Evolutionary conservation across 2,113 vertebrate genomes (phyloP), one percentile per base, ranked within the genome.

Genomic region (Anolis carolinensis): DNA sequence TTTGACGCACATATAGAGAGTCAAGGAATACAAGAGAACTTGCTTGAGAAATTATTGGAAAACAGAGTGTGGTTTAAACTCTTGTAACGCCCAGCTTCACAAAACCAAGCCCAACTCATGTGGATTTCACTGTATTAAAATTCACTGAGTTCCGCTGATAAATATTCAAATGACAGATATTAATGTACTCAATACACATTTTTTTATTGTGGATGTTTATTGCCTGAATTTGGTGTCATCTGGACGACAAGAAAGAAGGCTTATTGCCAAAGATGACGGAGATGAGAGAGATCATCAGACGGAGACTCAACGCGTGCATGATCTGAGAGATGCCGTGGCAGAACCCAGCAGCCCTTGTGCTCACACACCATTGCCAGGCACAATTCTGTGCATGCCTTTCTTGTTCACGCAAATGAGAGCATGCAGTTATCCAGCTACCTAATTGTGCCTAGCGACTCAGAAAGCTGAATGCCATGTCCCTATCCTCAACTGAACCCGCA

Each of bases 401-500:
- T 84, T 65, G 36, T 48, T 34, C 59, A 76, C 62, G 21, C 73
- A 67, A 50, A 76, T 84, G 59, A 84, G 83, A n/a, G 73, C 59
- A 84, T 67, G 70, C 18, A 73, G 81, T 83, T 73, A 83, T 59
- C 59, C 62, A 65, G 73, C 72, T 84, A 76, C 73, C 55, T 83
- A 83, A 83, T 83, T 74, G 82, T 83, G 71, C 81, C 71, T 39
- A 44, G 82, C 71, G 23, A 83, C 52, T 39, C 52, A 73, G 52
- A 62, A 83, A 74, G 52, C 82, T 75, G 52, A 62, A 74, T 63
- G 55, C 71, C 52, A 48, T 83, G 71, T 65, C 62, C 59, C n/a
- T 77, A 65, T 76, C 83, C 62, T 84, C 72, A 84, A 50, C 62
- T 76, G 73, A 84, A 76, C 83, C 72, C 30, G 5, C 39, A 63